A percentile compares a stretch with the other conserved stretches of the same genome.
These are phyloP conservation scores for Barypeithes pellucidus DNA, from an alignment of 2,888 invertebrate genomes.

Conservation along the genomic window DNA sequence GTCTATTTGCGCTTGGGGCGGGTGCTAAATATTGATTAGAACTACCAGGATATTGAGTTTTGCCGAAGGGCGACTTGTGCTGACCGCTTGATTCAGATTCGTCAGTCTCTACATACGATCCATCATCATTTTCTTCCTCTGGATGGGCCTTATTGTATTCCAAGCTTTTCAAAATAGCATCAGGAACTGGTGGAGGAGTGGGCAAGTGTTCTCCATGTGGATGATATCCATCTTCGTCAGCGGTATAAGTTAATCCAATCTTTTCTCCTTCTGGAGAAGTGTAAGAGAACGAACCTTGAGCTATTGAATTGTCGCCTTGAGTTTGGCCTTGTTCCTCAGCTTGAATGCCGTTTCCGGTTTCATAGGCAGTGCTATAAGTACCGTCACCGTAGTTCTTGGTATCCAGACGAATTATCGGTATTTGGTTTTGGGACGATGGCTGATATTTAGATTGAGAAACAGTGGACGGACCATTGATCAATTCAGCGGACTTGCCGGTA, in stretches of 20 bases:
- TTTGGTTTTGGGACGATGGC: conserved; percentile 50
- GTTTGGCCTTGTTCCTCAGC: conserved; percentile 65
- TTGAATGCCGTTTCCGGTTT: conserved; percentile 75
- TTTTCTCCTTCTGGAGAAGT: conserved; percentile 64
- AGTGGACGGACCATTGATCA: conserved; percentile 27
- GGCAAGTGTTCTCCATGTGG: conserved; percentile 74
- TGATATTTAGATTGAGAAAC: conserved; percentile 45
- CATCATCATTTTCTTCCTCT: conserved; percentile 45
- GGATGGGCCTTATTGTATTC: conserved; percentile 58
- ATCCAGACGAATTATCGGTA: conserved; percentile 62
- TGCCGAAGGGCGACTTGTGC: conserved; percentile 5
- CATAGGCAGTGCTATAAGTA: conserved; percentile 68
- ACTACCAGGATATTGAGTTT: conserved; percentile 21
- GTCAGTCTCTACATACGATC: conserved; percentile 27
- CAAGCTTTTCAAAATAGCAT: conserved; percentile 71
- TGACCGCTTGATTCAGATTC: conserved; percentile 6
- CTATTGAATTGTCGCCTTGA: conserved; percentile 58
- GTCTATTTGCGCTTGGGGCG: not conserved
- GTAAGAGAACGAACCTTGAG: conserved; percentile 64
- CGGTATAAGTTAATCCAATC: conserved; percentile 68
- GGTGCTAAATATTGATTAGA: conserved; percentile 46
- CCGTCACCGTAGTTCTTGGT: conserved; percentile 64
- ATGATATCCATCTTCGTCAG: conserved; percentile 75
- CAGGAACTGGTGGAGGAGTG: conserved; percentile 76
- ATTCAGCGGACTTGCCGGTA: conserved; percentile 37